Percentiles rank a stretch among this genome's conserved stretches.
These are phyloP conservation scores for Diabrotica balteata DNA, from an alignment of 2,888 invertebrate species.

Conservation along the genomic window DNA sequence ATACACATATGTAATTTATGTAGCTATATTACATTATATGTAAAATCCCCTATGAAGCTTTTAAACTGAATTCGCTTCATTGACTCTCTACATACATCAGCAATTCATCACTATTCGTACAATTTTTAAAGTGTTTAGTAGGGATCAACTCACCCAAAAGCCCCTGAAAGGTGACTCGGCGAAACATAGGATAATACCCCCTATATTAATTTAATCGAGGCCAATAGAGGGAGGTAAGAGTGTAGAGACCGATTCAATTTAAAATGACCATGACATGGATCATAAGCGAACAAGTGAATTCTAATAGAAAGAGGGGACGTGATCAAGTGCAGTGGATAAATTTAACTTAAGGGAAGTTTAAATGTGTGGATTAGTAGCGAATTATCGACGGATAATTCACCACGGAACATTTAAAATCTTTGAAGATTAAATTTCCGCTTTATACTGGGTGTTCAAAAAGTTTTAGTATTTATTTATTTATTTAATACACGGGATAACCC, in stretches of 20 bases:
- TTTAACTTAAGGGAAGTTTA: neutral
- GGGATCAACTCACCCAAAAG: constrained; percentile 2
- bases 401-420: too few relatives aligned
- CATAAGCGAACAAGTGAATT: constrained; percentile 52
- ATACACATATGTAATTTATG: too few relatives aligned
- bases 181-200: constrained; percentile 28
- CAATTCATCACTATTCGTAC: too few relatives aligned
- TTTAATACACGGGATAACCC: too few relatives aligned
- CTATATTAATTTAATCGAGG: constrained; percentile 16
- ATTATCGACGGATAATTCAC: neutral
- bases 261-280: constrained; percentile 46
- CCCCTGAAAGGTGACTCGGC: constrained; percentile 14
- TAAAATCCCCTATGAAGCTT: too few relatives aligned
- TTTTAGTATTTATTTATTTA: too few relatives aligned
- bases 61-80: too few relatives aligned
- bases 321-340: too few relatives aligned
- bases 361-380: neutral
- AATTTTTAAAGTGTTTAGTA: neutral
- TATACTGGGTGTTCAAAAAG: too few relatives aligned
- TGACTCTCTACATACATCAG: too few relatives aligned
- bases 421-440: too few relatives aligned
- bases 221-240: constrained; percentile 12
- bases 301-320: constrained; percentile 48
- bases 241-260: constrained; percentile 14
- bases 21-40: too few relatives aligned